Percentiles rank a stretch among this genome's conserved stretches.
Evolutionary conservation across 2,113 vertebrate species (phyloP).

Genomic region (Dicaeum eximium): DNA sequence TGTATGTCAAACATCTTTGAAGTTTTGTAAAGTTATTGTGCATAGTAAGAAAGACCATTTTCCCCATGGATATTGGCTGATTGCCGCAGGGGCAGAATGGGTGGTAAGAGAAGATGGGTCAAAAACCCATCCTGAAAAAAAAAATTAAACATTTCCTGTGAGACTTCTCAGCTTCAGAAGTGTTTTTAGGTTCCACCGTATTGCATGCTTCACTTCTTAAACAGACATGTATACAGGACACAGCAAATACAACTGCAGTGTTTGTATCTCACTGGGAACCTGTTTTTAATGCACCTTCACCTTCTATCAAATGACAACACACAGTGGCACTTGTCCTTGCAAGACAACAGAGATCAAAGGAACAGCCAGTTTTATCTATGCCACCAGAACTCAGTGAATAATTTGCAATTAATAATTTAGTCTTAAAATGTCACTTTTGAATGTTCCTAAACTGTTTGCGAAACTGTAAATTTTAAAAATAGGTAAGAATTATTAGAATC

Average conservation of each 20-base stretch:
- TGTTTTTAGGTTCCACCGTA: background rate
- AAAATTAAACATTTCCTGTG: background rate
- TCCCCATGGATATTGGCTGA: background rate
- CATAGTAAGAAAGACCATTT: background rate
- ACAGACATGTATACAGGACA: background rate
- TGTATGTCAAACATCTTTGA: conserved; percentile 7
- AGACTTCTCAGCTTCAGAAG: background rate
- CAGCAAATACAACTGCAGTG: background rate
- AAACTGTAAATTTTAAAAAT: background rate
- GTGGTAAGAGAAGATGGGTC: background rate
- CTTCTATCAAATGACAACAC: background rate
- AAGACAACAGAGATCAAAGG: background rate
- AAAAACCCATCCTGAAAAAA: background rate
- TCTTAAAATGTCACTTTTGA: background rate
- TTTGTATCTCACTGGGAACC: background rate
- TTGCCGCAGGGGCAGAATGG: background rate
- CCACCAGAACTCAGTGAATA: background rate
- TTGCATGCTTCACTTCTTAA: background rate
- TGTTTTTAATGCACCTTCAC: background rate
- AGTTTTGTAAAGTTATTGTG: conserved; percentile 7
- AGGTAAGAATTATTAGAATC: background rate
- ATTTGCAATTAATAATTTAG: background rate
- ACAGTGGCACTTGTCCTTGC: background rate
- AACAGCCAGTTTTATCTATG: background rate
- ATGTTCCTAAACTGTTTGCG: background rate